Percentiles rank a stretch among this genome's conserved stretches.
Evolutionary conservation across 2,797 vertebrate genomes (phyloP).

Genomic region (Heteromormyrus szaboi): DNA sequence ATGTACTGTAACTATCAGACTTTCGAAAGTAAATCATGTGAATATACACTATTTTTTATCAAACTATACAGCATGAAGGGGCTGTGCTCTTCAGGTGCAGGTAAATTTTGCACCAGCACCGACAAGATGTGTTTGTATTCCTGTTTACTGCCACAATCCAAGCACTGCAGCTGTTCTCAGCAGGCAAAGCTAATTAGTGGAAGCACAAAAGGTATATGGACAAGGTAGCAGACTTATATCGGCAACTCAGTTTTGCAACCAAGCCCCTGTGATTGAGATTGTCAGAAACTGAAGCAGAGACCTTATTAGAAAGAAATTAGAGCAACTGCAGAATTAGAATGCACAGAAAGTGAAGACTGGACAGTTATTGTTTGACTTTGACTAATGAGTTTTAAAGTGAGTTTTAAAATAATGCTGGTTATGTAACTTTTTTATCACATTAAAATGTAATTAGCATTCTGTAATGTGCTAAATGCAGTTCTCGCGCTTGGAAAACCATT

Average conservation of each 20-base stretch:
- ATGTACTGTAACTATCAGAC: neutral
- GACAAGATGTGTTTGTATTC: neutral
- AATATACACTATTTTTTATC: neutral
- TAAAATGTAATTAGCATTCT: neutral
- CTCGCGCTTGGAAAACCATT: neutral
- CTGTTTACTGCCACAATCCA: neutral
- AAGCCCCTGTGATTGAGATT: neutral
- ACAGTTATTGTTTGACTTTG: neutral
- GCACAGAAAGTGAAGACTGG: neutral
- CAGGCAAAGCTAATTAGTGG: neutral
- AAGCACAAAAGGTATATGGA: neutral
- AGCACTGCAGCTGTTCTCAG: neutral
- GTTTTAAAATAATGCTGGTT: neutral
- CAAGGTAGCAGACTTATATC: neutral
- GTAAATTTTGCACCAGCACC: neutral
- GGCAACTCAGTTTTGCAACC: neutral
- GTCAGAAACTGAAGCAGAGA: neutral
- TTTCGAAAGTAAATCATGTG: neutral
- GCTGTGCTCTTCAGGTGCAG: neutral
- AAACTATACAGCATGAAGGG: neutral
- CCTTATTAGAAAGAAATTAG: neutral
- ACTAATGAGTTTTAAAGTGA: slow-evolving; percentile 1
- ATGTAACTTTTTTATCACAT: slow-evolving; percentile 1
- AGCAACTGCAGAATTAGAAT: neutral
- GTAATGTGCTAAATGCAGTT: neutral